Percentiles rank a stretch among this genome's conserved stretches.
phyloP scores from a whole-genome alignment of 2,113 vertebrate species.

The Petaurus breviceps region DNA sequence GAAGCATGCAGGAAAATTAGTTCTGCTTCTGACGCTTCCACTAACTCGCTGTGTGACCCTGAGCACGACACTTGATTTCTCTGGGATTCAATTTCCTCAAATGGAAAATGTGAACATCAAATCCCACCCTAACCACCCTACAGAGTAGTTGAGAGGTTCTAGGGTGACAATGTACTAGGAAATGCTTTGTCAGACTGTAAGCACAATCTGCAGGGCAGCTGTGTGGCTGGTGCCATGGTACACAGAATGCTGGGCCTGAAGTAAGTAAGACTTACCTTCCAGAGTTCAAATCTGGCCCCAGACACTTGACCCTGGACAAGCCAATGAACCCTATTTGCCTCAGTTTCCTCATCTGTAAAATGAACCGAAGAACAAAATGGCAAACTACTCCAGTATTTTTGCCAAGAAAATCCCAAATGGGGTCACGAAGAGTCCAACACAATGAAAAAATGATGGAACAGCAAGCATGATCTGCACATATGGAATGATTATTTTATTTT shows the following conservation, averaged over 20 bases:
- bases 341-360: not conserved
- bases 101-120: not conserved
- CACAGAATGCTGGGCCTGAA: not conserved
- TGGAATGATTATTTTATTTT: not conserved
- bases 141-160: not conserved
- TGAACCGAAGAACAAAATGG: not conserved
- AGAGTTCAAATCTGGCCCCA: not conserved
- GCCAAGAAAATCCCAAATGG: not conserved
- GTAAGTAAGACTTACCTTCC: not conserved
- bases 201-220: not conserved
- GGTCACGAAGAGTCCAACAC: not conserved
- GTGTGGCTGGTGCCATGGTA: not conserved
- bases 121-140: not conserved
- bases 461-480: not conserved
- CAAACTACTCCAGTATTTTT: not conserved
- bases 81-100: not conserved
- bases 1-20: not conserved
- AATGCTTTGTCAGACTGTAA: not conserved
- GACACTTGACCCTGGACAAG: not conserved
- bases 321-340: not conserved
- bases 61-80: not conserved
- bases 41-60: not conserved
- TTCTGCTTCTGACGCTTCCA: not conserved
- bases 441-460: not conserved
- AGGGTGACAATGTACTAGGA: not conserved